phyloP scores from a whole-genome alignment of 2,797 vertebrate species.

The Margarornis squamiger region DNA sequence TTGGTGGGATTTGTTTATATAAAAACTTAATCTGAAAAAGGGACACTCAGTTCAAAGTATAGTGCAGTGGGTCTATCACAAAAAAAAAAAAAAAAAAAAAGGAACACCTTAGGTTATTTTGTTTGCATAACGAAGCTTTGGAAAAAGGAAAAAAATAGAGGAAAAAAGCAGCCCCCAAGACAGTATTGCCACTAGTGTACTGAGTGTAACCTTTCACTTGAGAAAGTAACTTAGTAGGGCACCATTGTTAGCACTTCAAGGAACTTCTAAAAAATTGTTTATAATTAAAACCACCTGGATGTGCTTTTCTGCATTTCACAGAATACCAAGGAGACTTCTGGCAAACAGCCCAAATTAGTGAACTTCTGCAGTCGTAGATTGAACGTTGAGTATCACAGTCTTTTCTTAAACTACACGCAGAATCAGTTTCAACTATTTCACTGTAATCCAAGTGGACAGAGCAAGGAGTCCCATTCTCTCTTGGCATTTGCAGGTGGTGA shows the following conservation, averaged over 20 bases:
- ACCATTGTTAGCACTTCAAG: slow-evolving; percentile 14
- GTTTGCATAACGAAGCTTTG: background rate
- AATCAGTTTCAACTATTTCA: slow-evolving; percentile 38
- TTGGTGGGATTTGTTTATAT: slow-evolving; percentile 4
- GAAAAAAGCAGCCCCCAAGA: slow-evolving; percentile 43
- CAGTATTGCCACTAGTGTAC: slow-evolving; percentile 37
- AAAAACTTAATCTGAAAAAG: slow-evolving; percentile 60
- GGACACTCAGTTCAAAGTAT: slow-evolving; percentile 35
- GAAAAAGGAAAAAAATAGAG: background rate
- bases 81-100: slow-evolving; percentile 32
- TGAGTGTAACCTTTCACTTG: slow-evolving; percentile 18
- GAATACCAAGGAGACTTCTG: slow-evolving; percentile 45
- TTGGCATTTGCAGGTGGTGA: slow-evolving; percentile 23
- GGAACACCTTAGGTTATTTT: background rate
- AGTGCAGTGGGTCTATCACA: slow-evolving; percentile 38
- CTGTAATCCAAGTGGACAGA: slow-evolving; percentile 63
- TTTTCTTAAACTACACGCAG: slow-evolving; percentile 20
- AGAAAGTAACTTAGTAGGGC: slow-evolving; percentile 22
- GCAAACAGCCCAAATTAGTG: background rate
- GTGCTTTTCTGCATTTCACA: slow-evolving; percentile 42
- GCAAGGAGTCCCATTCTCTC: slow-evolving; percentile 48
- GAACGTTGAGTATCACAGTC: slow-evolving; percentile 37
- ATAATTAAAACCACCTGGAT: slow-evolving; percentile 26
- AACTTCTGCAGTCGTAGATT: slow-evolving; percentile 25
- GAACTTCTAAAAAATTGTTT: slow-evolving; percentile 37